Evolutionary conservation across 2,797 vertebrate genomes (phyloP).

Genomic region (Mormyrus hasselquistii): DNA sequence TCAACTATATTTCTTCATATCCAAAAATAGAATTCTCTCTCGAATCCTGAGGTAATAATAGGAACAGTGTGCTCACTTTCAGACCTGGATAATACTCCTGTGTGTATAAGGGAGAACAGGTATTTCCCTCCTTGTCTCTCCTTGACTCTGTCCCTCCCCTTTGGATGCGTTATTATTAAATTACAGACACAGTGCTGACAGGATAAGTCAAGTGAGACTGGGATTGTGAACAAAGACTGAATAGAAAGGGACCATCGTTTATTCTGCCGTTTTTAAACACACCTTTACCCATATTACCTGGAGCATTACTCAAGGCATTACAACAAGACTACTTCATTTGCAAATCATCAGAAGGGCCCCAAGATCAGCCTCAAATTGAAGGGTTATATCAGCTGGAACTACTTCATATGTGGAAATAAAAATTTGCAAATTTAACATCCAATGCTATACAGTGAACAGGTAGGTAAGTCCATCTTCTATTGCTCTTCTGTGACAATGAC

Average conservation of each 20-base stretch:
- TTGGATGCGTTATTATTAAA: neutral
- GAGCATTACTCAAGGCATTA: neutral
- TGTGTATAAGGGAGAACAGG: neutral
- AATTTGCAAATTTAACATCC: neutral
- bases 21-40: neutral
- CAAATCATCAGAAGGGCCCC: neutral
- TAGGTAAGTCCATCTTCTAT: neutral
- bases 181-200: conserved; percentile 9
- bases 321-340: neutral
- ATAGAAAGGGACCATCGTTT: neutral
- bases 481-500: neutral
- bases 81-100: no score
- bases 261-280: neutral
- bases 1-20: neutral
- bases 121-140: conserved; percentile 27
- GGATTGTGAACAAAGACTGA: neutral
- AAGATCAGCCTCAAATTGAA: neutral
- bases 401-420: neutral
- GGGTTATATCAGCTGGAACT: neutral
- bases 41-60: neutral
- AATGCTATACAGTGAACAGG: neutral
- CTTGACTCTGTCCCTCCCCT: conserved; percentile 23
- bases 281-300: neutral
- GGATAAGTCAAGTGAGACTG: neutral
- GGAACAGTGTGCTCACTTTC: conserved; percentile 21